A percentile compares a stretch with the other conserved stretches of the same genome.
Conservation (phyloP, 2,888 invertebrate genomes). For the Byasa hedistus region DNA sequence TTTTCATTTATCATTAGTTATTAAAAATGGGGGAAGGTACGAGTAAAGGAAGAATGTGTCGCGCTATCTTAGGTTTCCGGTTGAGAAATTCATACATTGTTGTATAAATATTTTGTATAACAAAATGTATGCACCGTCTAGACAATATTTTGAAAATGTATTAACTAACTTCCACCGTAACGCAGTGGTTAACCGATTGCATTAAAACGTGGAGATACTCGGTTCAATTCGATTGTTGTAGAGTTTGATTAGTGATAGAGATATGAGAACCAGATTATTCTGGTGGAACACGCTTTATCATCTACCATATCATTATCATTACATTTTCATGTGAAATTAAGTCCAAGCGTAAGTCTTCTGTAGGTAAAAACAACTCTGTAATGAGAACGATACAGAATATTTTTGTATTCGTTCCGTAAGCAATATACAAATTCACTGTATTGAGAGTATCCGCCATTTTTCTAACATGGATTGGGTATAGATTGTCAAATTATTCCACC, state of each 20-base stretch:
- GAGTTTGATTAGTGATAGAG: no score
- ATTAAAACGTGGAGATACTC: no score
- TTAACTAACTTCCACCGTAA: no score
- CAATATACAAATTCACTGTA: neutral
- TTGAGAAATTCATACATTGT: neutral
- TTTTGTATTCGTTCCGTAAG: neutral
- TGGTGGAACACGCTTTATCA: no score
- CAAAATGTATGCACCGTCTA: neutral
- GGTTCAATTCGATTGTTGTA: no score
- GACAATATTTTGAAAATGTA: neutral
- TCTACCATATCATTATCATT: no score
- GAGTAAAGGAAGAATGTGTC: neutral
- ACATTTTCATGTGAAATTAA: no score
- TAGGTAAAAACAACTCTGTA: neutral
- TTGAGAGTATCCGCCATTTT: slow-evolving; percentile 26
- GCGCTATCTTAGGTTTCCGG: neutral
- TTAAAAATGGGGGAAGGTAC: neutral
- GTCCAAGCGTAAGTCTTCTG: no score
- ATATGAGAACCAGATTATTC: no score
- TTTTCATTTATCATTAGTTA: neutral
- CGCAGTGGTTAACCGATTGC: no score
- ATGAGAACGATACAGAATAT: neutral
- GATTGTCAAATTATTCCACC: slow-evolving; percentile 42
- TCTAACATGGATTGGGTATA: slow-evolving; percentile 25
- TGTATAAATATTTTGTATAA: neutral